phyloP scores from a whole-genome alignment of 2,113 vertebrate genomes.

The Raja brachyura region DNA sequence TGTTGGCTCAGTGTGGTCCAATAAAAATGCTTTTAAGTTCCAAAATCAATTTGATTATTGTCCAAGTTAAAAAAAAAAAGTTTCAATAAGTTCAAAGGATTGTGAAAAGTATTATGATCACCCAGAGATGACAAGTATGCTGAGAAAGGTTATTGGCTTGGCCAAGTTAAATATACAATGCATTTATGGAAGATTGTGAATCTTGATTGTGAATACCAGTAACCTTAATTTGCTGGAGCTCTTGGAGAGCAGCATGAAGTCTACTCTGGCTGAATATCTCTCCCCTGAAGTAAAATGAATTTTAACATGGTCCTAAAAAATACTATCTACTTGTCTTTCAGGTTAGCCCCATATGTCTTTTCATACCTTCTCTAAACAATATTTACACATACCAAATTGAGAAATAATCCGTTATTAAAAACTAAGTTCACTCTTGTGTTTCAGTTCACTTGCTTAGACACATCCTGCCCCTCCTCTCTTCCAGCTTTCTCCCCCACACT shows the following conservation, averaged over 20 bases:
- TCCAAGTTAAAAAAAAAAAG: neutral
- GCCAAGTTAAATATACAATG: neutral
- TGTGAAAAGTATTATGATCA: slow-evolving; percentile 7
- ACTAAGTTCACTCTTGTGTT: neutral
- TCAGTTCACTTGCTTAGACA: no score
- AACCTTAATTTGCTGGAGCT: neutral
- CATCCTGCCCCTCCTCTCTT: no score
- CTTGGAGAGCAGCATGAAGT: neutral
- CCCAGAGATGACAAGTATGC: neutral
- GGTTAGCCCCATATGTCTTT: neutral
- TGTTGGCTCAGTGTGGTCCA: neutral
- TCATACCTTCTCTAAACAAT: neutral
- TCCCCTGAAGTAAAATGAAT: no score
- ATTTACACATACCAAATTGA: neutral
- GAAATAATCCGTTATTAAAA: neutral
- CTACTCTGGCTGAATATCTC: neutral
- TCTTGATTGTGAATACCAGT: neutral
- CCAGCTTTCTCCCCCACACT: no score
- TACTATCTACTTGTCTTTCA: neutral
- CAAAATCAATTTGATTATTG: neutral
- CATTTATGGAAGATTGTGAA: neutral
- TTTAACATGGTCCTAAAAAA: neutral
- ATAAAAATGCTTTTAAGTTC: slow-evolving; percentile 15
- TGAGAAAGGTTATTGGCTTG: neutral
- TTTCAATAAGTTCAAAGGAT: neutral